Conservation (phyloP, 1,140 invertebrate species). For the Cotesia typhae region DNA sequence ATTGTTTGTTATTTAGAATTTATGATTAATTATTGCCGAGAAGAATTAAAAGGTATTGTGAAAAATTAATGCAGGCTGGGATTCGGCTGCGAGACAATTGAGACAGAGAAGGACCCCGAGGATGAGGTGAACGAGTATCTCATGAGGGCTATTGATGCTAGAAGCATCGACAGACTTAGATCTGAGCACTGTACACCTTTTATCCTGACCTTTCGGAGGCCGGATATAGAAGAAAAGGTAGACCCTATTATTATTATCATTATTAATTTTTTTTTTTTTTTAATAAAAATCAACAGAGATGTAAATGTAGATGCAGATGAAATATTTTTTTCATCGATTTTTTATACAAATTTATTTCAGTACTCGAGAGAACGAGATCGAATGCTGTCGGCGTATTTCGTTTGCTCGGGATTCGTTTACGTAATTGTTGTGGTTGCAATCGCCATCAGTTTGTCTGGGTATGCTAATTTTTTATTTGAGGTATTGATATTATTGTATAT, state of each 20-base stretch:
- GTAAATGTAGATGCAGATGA: too few species aligned
- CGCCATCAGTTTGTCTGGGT: conserved; percentile 76
- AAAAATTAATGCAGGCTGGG: conserved; percentile 69
- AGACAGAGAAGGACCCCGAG: conserved; percentile 78
- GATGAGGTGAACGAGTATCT: conserved; percentile 96
- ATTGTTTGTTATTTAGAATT: conserved; percentile 10
- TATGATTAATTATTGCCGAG: background rate
- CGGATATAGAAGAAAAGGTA: conserved; percentile 83
- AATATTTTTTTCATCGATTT: background rate
- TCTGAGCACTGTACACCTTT: conserved; percentile 85
- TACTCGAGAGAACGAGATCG: conserved; percentile 80
- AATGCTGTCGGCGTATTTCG: conserved; percentile 85
- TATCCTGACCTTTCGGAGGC: conserved; percentile 82
- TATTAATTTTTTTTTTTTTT: background rate
- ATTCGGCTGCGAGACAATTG: conserved; percentile 67
- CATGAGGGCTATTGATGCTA: conserved; percentile 90
- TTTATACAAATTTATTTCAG: conserved; percentile 59
- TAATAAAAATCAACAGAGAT: too few species aligned
- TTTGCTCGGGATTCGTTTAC: conserved; percentile 81
- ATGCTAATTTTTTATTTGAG: conserved; percentile 33
- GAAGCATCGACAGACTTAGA: conserved; percentile 88
- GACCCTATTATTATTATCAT: conserved; percentile 1
- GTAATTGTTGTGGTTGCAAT: conserved; percentile 72
- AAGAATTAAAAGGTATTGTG: background rate
- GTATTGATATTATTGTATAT: background rate